Evolutionary conservation across 2,888 invertebrate species (phyloP).

Genomic region (Drosophila nr. medialis): DNA sequence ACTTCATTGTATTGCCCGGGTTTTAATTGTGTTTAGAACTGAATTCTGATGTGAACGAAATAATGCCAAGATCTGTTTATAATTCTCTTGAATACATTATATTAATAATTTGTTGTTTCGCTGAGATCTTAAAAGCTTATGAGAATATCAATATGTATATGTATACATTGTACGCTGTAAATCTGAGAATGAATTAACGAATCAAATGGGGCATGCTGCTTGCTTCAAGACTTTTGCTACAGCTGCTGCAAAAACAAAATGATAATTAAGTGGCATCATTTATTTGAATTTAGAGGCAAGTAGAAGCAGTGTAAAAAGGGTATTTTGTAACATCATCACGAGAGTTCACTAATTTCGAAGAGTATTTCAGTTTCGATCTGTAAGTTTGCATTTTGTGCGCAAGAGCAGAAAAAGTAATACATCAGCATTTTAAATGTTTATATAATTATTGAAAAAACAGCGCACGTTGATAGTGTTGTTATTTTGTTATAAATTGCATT

Average conservation of each 20-base stretch:
- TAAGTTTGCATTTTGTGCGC: not conserved
- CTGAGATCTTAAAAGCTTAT: conserved; percentile 7
- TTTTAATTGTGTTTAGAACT: conserved; percentile 70
- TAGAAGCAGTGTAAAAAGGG: not conserved
- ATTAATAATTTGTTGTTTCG: conserved; percentile 28
- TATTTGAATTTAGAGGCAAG: not conserved
- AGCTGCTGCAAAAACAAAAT: not conserved
- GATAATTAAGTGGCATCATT: not conserved
- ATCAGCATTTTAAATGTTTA: conserved; percentile 54
- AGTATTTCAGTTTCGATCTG: not conserved
- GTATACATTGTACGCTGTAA: conserved; percentile 19
- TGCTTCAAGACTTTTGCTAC: not conserved
- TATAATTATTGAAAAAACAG: conserved; percentile 52
- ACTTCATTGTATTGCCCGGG: conserved; percentile 46
- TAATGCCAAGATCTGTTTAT: conserved; percentile 28
- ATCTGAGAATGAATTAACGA: not conserved
- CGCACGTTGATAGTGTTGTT: conserved; percentile 35
- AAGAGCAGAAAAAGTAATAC: conserved; percentile 5
- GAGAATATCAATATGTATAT: conserved; percentile 14
- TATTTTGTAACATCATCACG: not conserved
- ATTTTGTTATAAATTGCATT: conserved; percentile 26
- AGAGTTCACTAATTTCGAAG: not conserved
- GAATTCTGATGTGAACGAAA: conserved; percentile 23
- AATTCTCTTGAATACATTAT: conserved; percentile 28
- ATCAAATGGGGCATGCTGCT: not conserved